Evolutionary conservation across 2,888 invertebrate species (phyloP), one percentile per base, ranked within the genome.

Genomic region (Sarcophaga variegata): DNA sequence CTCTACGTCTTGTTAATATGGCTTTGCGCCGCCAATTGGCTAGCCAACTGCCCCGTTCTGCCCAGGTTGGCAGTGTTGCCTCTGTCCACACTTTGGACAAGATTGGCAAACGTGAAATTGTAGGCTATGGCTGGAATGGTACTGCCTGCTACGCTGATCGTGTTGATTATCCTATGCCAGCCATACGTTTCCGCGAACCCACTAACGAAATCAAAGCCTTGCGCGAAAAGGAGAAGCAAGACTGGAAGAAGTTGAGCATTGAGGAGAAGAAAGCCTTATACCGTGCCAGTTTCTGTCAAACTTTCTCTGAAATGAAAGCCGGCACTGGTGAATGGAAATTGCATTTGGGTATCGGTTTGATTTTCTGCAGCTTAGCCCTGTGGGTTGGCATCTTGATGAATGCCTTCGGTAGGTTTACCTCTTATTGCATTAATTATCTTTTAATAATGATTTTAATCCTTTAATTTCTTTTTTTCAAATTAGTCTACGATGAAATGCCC

Each of bases 261-360:
- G 97, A 98, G 87, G 99, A 99, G 92, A 99, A 99, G 94, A 99
- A 99, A 94, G 95, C 95, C 0, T 94, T 99, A 67, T 99, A 99
- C 95, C 95, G 99, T 89, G 96, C 97, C 4, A 97, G 97, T 89
- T 99, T 97, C 94, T 97, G 99, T 90, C 97, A 98, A 94, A 99
- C 99, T 20, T 97, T 97, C 92, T 95, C 97, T 4, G 99, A 99
- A 95, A 96, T 99, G 94, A 94, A 96, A 86, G 84, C 89, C 10
- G 83, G 90, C 75, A 90, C 90, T 64, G 93, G 93, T 22, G 92
- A 92, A 82, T 93, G 93, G 93, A 93, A 93, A 82, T 69, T 91
- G 90, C 92, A 96, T 0, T 0, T 96, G 0, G 97, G 97, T 54
- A 92, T 95, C 87, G 88, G 66, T 20, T 75, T 92, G 0, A 70